Conservation (phyloP, 2,888 invertebrate species). For the Caenorhabditis sulstoni region DNA sequence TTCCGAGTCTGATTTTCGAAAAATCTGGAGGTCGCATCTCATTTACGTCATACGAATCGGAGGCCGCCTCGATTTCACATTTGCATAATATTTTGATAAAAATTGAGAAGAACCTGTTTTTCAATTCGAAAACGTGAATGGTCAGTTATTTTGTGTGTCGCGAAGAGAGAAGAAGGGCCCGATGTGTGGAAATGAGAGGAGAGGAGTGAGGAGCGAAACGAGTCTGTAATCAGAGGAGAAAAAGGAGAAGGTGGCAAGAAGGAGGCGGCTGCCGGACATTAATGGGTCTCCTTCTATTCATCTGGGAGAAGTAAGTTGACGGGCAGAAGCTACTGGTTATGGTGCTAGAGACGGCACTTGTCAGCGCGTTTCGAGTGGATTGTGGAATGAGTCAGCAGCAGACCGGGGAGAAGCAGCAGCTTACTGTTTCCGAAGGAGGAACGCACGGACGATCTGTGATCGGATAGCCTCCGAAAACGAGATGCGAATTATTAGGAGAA, state of each 20-base stretch:
- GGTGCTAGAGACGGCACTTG: conserved; percentile 29
- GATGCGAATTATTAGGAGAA: too few species aligned
- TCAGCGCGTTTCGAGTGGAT: conserved; percentile 35
- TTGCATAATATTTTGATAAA: conserved; percentile 50
- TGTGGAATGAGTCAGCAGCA: neutral
- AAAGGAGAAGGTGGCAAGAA: conserved; percentile 19
- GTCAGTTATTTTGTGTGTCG: conserved; percentile 17
- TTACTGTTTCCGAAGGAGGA: conserved; percentile 8
- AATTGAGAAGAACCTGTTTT: conserved; percentile 16
- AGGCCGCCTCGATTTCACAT: conserved; percentile 13
- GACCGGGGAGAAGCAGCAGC: neutral
- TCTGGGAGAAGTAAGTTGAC: conserved; percentile 14
- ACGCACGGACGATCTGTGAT: conserved; percentile 15
- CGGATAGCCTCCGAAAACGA: conserved; percentile 13
- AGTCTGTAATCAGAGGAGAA: conserved; percentile 17
- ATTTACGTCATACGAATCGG: conserved; percentile 32
- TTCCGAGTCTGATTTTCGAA: conserved; percentile 4
- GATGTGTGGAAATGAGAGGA: conserved; percentile 28
- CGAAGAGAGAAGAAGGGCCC: neutral
- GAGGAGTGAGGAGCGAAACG: neutral
- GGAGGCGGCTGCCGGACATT: conserved; percentile 1
- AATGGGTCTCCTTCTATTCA: conserved; percentile 2
- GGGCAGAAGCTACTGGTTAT: conserved; percentile 19
- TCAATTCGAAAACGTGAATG: conserved; percentile 27
- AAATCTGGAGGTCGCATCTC: conserved; percentile 42